Evolutionary conservation across 2,113 vertebrate genomes (phyloP).

Genomic region (Cisticola juncidis): DNA sequence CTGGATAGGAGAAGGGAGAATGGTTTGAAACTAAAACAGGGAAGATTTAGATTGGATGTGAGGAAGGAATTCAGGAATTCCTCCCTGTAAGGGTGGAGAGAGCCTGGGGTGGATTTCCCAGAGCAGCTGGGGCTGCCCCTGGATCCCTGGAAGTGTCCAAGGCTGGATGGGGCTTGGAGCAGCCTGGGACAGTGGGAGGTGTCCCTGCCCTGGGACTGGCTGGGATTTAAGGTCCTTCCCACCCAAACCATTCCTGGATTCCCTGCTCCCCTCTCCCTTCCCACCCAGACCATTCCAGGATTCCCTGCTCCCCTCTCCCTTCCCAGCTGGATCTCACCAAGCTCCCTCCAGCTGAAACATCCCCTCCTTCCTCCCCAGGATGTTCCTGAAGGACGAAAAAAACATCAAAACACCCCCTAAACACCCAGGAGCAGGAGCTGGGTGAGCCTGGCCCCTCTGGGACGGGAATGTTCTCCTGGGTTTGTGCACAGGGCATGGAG

Average conservation of each 20-base stretch:
- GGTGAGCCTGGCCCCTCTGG: background rate
- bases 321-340: background rate
- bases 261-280: background rate
- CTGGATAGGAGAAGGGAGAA: background rate
- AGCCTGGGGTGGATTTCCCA: background rate
- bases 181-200: background rate
- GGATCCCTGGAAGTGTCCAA: background rate
- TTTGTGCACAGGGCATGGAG: background rate
- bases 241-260: background rate
- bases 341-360: background rate
- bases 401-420: background rate
- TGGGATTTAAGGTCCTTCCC: background rate
- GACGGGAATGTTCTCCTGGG: background rate
- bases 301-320: background rate
- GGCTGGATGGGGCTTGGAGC: fast-evolving
- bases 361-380: background rate
- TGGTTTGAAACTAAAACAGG: background rate
- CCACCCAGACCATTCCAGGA: background rate
- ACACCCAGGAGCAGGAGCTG: background rate
- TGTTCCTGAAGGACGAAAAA: background rate
- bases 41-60: background rate
- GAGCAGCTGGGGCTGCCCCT: background rate
- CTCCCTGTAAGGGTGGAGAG: background rate
- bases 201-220: background rate
- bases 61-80: background rate